phyloP scores from a whole-genome alignment of 2,888 invertebrate species.

The Agriotes lineatus region DNA sequence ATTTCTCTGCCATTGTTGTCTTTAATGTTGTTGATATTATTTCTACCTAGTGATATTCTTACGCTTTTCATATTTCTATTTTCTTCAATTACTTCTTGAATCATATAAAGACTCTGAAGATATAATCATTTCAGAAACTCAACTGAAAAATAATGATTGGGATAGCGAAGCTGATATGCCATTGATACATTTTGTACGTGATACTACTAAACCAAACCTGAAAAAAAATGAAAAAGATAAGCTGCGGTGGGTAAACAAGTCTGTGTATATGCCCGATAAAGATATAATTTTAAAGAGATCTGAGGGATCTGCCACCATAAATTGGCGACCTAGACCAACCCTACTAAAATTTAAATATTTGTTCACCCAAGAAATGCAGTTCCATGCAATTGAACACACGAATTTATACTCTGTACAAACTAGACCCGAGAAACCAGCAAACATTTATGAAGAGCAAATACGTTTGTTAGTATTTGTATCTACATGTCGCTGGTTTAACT shows the following conservation, averaged over 20 bases:
- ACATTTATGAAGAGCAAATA: background rate
- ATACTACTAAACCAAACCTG: background rate
- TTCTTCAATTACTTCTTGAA: no score
- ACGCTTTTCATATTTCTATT: no score
- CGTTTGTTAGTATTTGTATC: background rate
- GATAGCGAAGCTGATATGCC: background rate
- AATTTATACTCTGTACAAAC: background rate
- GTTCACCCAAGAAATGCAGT: background rate
- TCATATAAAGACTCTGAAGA: background rate
- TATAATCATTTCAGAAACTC: background rate
- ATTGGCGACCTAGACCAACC: background rate
- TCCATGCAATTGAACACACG: background rate
- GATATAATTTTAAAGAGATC: background rate
- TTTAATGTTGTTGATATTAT: no score
- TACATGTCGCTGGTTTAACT: slow-evolving; percentile 35
- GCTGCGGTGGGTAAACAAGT: background rate
- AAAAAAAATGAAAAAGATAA: background rate
- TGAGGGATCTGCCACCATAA: background rate
- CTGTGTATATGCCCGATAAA: background rate
- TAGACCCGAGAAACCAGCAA: background rate
- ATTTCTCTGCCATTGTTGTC: no score
- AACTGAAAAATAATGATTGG: background rate
- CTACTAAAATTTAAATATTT: background rate
- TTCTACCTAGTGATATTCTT: no score
- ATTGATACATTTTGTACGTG: background rate